Base-by-base conservation (phyloP, 2,888 invertebrate genomes). In the Acronicta leporina region DNA sequence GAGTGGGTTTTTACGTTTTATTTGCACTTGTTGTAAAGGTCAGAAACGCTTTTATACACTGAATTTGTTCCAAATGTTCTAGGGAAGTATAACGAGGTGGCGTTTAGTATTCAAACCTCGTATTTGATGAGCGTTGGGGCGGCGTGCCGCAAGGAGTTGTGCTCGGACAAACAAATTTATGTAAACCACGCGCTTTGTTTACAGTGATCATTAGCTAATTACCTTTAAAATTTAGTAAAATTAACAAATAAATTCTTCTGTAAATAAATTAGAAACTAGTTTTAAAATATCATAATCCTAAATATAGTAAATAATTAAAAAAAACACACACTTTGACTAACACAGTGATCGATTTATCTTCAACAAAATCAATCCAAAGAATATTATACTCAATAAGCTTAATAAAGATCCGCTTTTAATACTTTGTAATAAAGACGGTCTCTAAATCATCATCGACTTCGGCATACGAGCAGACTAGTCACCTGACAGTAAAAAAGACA, bases 31-130 rank as follows among this genome's bases (percentile, higher is more conserved):
- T 53, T 63, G 35, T 52, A 49, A 52, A 68, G 58, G 62, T 62
- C 42, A 71, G 51, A 67, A 63, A 67, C 38, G 43, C 47, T 54
- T 59, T 60, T 62, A 53, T 63, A 25, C 47, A 50, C 62, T 60
- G 30, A 44, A 62, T 69, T 63, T 44, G 53, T 69, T 61, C 51
- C 57, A 47, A 64, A 64, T 58, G 42, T 66, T 59, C 59, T 55
- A 63, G 44, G 46, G 38, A 30, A 55, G 47, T 41, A 67, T 65
- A 70, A 65, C 14, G 40, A 71, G 77, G 69, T 41, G 43, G 16
- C 41, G 30, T 43, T 79, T 75, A 20, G 60, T 73, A 80, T 80
- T 80, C 80, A 68, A 58, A 44, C 42, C 60, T 49, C 58, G 68
- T 68, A 25, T 38, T 64, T 57, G 47, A 62, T 62, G 62, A 75